Percentiles rank a stretch among this genome's conserved stretches.
Conservation (phyloP, 2,797 vertebrate species). For the Pristis pectinata region DNA sequence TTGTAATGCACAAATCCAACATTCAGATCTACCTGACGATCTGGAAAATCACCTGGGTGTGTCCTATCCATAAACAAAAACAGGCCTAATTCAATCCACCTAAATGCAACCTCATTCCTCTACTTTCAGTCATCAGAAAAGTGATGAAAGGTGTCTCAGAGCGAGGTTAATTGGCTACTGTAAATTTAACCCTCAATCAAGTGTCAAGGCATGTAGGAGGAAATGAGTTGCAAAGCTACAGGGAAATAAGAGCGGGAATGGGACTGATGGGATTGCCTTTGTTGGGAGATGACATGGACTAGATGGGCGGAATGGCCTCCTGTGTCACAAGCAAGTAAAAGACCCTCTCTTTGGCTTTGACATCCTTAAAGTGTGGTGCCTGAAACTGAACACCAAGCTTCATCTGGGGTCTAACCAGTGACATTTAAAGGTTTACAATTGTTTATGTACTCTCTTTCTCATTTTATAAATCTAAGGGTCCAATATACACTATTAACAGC, state of each 20-base stretch:
- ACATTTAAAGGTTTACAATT: neutral
- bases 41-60: neutral
- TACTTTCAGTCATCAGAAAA: neutral
- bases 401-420: neutral
- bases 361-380: too few species aligned
- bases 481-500: neutral
- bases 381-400: too few species aligned
- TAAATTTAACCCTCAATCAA: too few species aligned
- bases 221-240: too few species aligned
- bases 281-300: too few species aligned
- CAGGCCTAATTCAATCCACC: neutral
- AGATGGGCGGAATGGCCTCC: too few species aligned
- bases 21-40: neutral
- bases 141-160: neutral
- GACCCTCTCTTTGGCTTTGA: too few species aligned
- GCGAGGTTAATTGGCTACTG: too few species aligned
- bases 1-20: neutral
- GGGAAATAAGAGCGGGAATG: too few species aligned
- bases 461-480: neutral
- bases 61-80: neutral
- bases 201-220: too few species aligned
- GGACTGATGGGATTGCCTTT: too few species aligned
- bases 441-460: neutral
- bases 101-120: neutral
- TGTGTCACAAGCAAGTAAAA: too few species aligned